These are phyloP conservation scores for Tiliqua scincoides DNA, from an alignment of 2,113 vertebrate species.

Conservation along the genomic window DNA sequence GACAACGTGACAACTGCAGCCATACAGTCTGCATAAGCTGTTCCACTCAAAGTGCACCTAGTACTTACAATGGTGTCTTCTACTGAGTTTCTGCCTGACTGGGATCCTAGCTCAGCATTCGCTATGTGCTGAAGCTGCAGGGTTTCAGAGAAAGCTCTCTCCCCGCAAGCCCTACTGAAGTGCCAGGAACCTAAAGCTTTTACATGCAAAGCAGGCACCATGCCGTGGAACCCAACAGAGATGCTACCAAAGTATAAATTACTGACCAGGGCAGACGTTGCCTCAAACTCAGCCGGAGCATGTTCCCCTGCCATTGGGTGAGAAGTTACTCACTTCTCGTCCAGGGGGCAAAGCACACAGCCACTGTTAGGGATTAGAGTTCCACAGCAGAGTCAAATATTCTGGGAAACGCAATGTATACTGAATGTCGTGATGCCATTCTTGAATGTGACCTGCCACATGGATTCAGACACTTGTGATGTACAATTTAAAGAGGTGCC, in stretches of 20 bases:
- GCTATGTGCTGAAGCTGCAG: background rate
- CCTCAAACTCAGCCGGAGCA: background rate
- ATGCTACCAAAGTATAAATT: background rate
- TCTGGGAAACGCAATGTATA: background rate
- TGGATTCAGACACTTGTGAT: background rate
- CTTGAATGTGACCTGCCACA: background rate
- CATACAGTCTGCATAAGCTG: background rate
- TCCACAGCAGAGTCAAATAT: background rate
- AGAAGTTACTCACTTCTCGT: background rate
- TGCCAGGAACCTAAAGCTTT: no score
- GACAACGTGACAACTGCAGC: background rate
- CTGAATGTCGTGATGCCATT: background rate
- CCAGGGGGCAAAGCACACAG: background rate
- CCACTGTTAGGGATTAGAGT: background rate
- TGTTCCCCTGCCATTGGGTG: no score
- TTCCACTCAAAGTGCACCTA: background rate
- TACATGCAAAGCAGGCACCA: no score
- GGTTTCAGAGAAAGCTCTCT: no score
- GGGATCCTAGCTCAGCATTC: no score
- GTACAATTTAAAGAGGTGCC: background rate
- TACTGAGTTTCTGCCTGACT: no score
- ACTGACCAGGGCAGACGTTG: background rate
- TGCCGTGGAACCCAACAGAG: no score
- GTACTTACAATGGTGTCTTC: background rate
- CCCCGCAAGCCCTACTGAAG: no score